phyloP scores from a whole-genome alignment of 2,113 vertebrate species.

The Sitta europaea region DNA sequence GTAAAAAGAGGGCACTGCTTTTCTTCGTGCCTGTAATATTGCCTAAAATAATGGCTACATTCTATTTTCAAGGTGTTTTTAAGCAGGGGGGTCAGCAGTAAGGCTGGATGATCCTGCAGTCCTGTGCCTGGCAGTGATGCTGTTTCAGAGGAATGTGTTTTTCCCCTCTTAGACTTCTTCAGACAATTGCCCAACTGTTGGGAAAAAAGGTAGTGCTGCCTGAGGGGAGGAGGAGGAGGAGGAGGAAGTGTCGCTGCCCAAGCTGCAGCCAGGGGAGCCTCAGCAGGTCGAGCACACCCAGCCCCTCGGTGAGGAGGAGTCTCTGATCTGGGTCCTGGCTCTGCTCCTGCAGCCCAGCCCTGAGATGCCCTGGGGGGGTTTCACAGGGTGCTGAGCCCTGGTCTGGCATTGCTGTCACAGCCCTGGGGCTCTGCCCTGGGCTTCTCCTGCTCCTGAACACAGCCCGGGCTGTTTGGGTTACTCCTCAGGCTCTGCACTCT shows the following conservation, averaged over 20 bases:
- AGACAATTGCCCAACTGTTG: background rate
- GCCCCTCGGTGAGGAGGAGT: rapidly evolving
- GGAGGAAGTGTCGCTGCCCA: background rate
- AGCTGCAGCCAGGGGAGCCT: background rate
- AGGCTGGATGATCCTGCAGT: background rate
- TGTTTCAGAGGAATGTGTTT: background rate
- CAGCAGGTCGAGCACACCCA: background rate
- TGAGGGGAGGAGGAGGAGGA: background rate
- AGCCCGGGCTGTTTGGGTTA: background rate
- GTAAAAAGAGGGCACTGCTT: background rate
- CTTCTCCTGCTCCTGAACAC: background rate
- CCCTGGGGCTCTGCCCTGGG: rapidly evolving
- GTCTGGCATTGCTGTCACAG: rapidly evolving
- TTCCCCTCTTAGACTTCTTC: background rate
- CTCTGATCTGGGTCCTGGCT: rapidly evolving
- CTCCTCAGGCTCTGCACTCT: background rate
- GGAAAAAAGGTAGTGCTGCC: background rate
- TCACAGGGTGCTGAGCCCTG: background rate
- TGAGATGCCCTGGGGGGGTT: rapidly evolving
- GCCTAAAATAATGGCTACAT: background rate
- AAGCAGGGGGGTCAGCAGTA: background rate
- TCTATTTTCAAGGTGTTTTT: background rate
- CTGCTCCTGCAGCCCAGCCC: background rate
- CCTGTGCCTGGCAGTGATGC: background rate
- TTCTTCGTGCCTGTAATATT: background rate